A percentile compares a stretch with the other conserved stretches of the same genome.
These are phyloP conservation scores for Amphiprion clarkii DNA, from an alignment of 2,797 vertebrate species.

Conservation along the genomic window DNA sequence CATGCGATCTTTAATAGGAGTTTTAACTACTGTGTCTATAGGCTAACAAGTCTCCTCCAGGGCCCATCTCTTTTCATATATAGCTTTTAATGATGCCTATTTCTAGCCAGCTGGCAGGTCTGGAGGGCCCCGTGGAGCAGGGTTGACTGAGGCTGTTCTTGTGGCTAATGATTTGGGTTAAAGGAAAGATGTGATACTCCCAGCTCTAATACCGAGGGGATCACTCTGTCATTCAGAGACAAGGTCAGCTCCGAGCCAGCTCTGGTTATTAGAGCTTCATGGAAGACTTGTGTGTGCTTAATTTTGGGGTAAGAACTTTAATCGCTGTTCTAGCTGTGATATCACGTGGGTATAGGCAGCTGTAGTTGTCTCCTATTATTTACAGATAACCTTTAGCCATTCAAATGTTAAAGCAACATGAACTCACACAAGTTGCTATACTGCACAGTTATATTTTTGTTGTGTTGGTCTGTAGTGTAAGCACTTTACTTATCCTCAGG, in stretches of 20 bases:
- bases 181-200: constrained; percentile 51
- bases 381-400: not conserved
- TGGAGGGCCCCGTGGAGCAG: constrained; percentile 39
- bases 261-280: constrained; percentile 50
- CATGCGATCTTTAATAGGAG: constrained; percentile 59
- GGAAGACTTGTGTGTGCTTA: constrained; percentile 35
- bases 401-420: not conserved
- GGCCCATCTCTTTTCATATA: constrained; percentile 58
- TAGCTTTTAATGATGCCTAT: constrained; percentile 68
- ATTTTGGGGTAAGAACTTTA: constrained; percentile 10
- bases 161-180: constrained; percentile 64
- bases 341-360: not conserved
- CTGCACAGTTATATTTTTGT: constrained; percentile 12
- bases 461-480: not conserved
- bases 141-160: constrained; percentile 59
- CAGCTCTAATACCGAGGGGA: constrained; percentile 45
- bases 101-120: constrained; percentile 63
- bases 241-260: constrained; percentile 53
- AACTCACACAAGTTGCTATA: not conserved
- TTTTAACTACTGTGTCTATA: constrained; percentile 57
- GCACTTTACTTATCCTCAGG: constrained; percentile 54
- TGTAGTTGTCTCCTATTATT: not conserved
- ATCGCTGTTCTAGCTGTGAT: constrained; percentile 11
- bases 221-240: constrained; percentile 44
- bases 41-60: constrained; percentile 55